Evolutionary conservation across 2,797 vertebrate genomes (phyloP), one percentile per base, ranked within the genome.

Genomic region (Sternotherus odoratus): DNA sequence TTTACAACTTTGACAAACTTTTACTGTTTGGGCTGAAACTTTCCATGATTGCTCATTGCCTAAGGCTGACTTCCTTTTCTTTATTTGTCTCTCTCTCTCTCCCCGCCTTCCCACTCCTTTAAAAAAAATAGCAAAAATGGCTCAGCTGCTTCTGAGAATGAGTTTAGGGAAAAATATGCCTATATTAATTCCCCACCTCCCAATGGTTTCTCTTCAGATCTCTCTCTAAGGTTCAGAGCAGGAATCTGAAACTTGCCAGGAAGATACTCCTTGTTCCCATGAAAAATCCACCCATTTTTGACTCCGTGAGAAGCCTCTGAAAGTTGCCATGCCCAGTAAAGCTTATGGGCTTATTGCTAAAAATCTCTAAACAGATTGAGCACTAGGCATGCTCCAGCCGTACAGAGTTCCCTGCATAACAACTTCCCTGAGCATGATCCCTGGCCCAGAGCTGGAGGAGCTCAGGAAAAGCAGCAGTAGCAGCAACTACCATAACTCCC

Each of bases 351-450:
- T 81, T 56, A 46, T 46, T 46, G 69, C 6, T 24, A 74, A 74
- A 43, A 24, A 11, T 26, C 26, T 33, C 4, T 3, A 10, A 89
- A 6, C 21, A 57, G 0, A 0, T 16, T 46, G 24, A 89, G 81
- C 60, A 19, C 17, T 16, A 57, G 77, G 51, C 33, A 54, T 49
- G 39, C 3, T 87, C 12, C 79, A 91, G 12, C 33, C 28, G 8
- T 30, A 17, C 1, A 36, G 43, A 24, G 33, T 21, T 56, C 74
- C 72, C 48, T 26, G 24, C 3, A 3, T 36, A n/a, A 66, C 63
- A n/a, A 36, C 5, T n/a, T 66, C 19, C 33, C 63, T 19, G 63
- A 66, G n/a, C 63, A 66, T 21, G 9, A 66, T 19, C 63, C 8
- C 63, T 36, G 33, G n/a, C n/a, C 33, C 19, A 43, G 4, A 15